Base-by-base conservation (phyloP, 2,888 invertebrate genomes). In the Lathronympha strigana region DNA sequence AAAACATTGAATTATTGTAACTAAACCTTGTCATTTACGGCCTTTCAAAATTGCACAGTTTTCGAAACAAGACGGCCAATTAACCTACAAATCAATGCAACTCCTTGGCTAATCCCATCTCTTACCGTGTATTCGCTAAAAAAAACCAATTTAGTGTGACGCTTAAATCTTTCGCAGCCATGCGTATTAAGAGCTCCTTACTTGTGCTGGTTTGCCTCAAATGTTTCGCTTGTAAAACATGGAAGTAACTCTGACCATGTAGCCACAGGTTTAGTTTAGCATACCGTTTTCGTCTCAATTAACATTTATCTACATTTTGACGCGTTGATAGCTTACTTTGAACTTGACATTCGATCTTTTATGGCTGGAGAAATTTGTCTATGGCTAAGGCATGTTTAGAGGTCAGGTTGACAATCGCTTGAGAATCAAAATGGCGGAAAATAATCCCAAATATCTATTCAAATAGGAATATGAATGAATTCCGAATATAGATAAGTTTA, bases 241-340 rank as follows among this genome's bases (percentile, higher is more conserved):
- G 4, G 4, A 15, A 43, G 21, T 11, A 40, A 1, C 13, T 19
- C 54, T 49, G 60, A 38, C 60, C 62, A 19, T 11, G 15, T 8
- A n/a, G 8, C 36, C 36, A 11, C 50, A 19, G 31, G 31, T 51
- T 51, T 53, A n/a, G 31, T 51, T 51, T 51, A 31, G 31, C 61
- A 54, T 66, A 61, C 54, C 47, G 28, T 54, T 61, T 61, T 61
- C 64, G 45, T 64, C 58, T 60, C 47, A 53, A 63, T 63, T 57
- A 55, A 36, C 63, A 63, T 57, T 50, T 66, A 66, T 66, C 60
- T 66, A 53, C 64, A 66, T 61, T 60, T 53, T 54, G 54, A 66
- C 61, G 53, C 40, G 21, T 17, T 25, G 66, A 66, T 66, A 66
- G 60, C 64, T 33, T 38, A 60, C 47, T 61, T 61, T 61, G 28